These are phyloP conservation scores for Eptesicus fuscus DNA, from an alignment of 2,113 vertebrate species.

Conservation along the genomic window DNA sequence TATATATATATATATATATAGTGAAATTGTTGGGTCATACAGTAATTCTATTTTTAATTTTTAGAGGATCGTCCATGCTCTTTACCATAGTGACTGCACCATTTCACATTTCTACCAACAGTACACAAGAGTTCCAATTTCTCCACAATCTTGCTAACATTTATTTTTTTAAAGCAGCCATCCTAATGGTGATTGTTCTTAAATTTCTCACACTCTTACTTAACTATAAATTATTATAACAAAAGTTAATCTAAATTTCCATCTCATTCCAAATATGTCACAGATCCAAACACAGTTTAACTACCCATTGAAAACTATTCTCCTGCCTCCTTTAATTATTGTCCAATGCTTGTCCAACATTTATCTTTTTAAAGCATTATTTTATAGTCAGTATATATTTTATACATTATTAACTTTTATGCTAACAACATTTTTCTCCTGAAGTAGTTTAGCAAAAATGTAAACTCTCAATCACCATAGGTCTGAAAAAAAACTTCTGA, in stretches of 20 bases:
- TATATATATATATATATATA: background rate
- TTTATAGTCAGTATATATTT: background rate
- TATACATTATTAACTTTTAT: background rate
- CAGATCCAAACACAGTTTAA: background rate
- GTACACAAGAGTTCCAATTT: background rate
- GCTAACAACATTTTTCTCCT: background rate
- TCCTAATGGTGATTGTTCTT: background rate
- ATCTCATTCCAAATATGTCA: background rate
- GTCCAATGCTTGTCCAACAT: background rate
- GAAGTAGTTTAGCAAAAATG: background rate
- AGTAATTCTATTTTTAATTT: background rate
- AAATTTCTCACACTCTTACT: background rate
- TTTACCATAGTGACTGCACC: background rate
- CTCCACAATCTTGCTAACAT: background rate
- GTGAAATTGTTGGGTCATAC: background rate
- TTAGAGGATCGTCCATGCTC: background rate
- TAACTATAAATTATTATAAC: background rate
- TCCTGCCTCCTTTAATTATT: background rate
- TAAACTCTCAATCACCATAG: background rate
- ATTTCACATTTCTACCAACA: background rate
- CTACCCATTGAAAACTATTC: background rate
- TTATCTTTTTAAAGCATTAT: background rate
- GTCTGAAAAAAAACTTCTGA: background rate
- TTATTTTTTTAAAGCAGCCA: background rate
- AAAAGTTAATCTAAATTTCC: background rate